A percentile compares a stretch with the other conserved stretches of the same genome.
Evolutionary conservation across 2,797 vertebrate genomes (phyloP).

Genomic region (Neosalanx taihuensis): DNA sequence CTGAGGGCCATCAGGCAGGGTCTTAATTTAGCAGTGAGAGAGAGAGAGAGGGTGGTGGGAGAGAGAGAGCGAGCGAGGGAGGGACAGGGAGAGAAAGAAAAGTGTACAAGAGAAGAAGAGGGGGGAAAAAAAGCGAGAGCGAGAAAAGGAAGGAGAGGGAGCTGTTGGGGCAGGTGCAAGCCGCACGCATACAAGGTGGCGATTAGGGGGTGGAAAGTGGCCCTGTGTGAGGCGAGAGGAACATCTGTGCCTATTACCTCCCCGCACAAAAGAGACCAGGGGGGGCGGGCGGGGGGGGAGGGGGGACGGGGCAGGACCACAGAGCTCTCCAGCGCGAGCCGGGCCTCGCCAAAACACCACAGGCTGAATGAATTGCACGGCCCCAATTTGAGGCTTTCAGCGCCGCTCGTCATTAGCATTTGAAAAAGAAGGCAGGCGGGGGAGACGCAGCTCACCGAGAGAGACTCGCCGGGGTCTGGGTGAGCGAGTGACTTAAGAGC

Average conservation of each 20-base stretch:
- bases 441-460: slow-evolving; percentile 42
- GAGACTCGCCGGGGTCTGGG: slow-evolving; percentile 53
- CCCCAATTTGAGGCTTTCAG: slow-evolving; percentile 78
- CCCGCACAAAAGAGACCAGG: slow-evolving; percentile 69
- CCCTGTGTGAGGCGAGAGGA: slow-evolving; percentile 77
- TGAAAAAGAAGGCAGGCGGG: slow-evolving; percentile 69
- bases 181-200: slow-evolving; percentile 74
- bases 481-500: slow-evolving; percentile 61
- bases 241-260: slow-evolving; percentile 86
- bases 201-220: slow-evolving; percentile 77
- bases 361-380: slow-evolving; percentile 67
- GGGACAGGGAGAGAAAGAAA: slow-evolving; percentile 27
- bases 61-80: slow-evolving; percentile 7
- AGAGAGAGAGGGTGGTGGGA: slow-evolving; percentile 29
- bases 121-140: slow-evolving; percentile 27
- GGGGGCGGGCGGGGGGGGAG: slow-evolving; percentile 34
- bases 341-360: slow-evolving; percentile 73
- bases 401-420: slow-evolving; percentile 74
- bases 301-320: slow-evolving; percentile 43
- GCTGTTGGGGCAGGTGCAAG: slow-evolving; percentile 81
- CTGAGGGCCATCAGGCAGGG: slow-evolving; percentile 41
- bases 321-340: slow-evolving; percentile 66
- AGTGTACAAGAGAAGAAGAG: slow-evolving; percentile 3
- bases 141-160: slow-evolving; percentile 35
- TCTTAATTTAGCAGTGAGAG: slow-evolving; percentile 36